A percentile compares a stretch with the other conserved stretches of the same genome.
These are phyloP conservation scores for Saimiri boliviensis DNA, from an alignment of 2,113 vertebrate genomes.

Conservation along the genomic window DNA sequence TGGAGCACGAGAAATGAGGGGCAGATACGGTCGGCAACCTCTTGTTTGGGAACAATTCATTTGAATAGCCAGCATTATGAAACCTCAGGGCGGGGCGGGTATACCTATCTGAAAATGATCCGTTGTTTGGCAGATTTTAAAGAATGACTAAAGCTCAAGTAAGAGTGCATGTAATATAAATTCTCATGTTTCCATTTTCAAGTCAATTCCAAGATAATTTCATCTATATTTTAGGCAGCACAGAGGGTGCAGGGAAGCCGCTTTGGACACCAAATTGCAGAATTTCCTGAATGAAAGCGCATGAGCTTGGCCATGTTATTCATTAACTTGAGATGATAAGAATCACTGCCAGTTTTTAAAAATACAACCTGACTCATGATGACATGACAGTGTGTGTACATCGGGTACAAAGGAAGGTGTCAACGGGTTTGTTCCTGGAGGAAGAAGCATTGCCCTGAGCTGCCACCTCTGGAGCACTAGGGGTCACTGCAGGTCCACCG, in stretches of 20 bases:
- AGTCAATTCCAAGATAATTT: neutral
- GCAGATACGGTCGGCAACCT: accelerated
- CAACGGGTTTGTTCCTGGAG: accelerated
- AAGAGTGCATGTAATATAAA: accelerated
- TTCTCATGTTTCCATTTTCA: neutral
- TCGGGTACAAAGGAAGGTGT: accelerated
- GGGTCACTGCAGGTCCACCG: conserved; percentile 73
- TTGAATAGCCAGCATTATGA: accelerated
- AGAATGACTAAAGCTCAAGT: neutral
- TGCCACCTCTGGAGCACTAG: neutral
- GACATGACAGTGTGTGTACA: accelerated
- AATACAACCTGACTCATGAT: neutral
- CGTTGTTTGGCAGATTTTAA: neutral
- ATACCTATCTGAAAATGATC: neutral
- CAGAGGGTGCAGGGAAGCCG: accelerated
- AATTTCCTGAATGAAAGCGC: neutral
- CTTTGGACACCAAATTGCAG: neutral
- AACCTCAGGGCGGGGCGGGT: neutral
- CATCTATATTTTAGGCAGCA: neutral
- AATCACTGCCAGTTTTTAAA: neutral
- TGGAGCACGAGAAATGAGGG: neutral
- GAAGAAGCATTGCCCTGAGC: neutral
- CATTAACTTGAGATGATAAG: neutral
- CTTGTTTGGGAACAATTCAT: too few species aligned
- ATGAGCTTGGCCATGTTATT: neutral